phyloP scores from a whole-genome alignment of 2,888 invertebrate genomes.

The Meganola albula region DNA sequence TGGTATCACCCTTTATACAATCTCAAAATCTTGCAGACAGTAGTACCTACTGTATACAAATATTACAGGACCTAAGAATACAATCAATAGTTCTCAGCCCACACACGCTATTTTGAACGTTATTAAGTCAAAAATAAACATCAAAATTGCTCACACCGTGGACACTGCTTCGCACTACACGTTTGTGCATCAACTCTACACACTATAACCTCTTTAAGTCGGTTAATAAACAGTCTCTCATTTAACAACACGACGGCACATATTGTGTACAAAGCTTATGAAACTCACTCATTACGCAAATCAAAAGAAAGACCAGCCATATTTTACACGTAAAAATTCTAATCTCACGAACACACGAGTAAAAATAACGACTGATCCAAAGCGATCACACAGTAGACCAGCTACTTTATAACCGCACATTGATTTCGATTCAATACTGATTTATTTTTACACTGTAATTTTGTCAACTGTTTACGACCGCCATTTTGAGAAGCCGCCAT shows the following conservation, averaged over 20 bases:
- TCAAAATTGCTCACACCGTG: conserved; percentile 22
- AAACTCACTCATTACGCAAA: conserved; percentile 24
- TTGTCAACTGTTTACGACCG: conserved; percentile 12
- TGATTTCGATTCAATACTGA: conserved; percentile 33
- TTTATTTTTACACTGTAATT: conserved; percentile 24
- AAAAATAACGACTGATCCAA: too few relatives aligned
- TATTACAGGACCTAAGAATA: conserved; percentile 27
- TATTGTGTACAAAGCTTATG: conserved; percentile 33
- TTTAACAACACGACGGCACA: conserved; percentile 33
- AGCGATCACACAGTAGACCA: conserved; percentile 41
- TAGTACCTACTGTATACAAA: conserved; percentile 25
- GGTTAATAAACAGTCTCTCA: conserved; percentile 54
- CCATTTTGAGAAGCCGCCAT: too few relatives aligned
- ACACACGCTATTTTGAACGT: conserved; percentile 27
- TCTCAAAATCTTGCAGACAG: conserved; percentile 19
- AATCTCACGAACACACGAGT: neutral
- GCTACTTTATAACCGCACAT: conserved; percentile 35
- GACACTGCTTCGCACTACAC: conserved; percentile 20
- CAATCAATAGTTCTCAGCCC: conserved; percentile 6
- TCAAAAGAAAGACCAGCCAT: too few relatives aligned
- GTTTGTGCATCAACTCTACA: conserved; percentile 49
- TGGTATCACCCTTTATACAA: too few relatives aligned
- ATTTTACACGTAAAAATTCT: too few relatives aligned
- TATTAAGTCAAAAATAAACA: conserved; percentile 27
- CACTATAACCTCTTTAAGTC: too few relatives aligned